Evolutionary conservation across 2,797 vertebrate species (phyloP).

Genomic region (Sarcoramphus papa): DNA sequence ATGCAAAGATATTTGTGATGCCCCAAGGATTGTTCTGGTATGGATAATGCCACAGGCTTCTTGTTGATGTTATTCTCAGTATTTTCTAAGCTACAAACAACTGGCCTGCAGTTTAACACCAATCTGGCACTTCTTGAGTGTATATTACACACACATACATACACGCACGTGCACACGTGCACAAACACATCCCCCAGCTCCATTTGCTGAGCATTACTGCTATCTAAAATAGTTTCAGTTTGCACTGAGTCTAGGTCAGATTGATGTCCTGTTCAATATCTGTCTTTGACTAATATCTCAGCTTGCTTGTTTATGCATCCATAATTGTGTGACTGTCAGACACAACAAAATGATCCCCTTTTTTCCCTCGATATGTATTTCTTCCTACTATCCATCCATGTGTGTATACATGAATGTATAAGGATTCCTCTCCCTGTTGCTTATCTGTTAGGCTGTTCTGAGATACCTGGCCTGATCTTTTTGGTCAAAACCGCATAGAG

Average conservation of each 20-base stretch:
- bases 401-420: neutral
- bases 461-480: neutral
- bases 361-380: neutral
- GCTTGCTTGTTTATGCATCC: neutral
- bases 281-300: neutral
- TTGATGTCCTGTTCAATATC: neutral
- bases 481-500: neutral
- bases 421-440: neutral
- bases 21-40: neutral
- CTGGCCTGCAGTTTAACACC: neutral
- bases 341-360: neutral
- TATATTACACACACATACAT: neutral
- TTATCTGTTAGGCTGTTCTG: neutral
- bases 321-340: neutral
- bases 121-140: neutral
- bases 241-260: neutral
- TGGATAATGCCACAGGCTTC: neutral
- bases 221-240: neutral
- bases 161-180: fast-evolving
- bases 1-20: neutral
- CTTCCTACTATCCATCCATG: neutral
- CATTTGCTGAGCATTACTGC: neutral
- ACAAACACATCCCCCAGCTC: neutral
- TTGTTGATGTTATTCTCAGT: neutral
- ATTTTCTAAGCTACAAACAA: neutral